Evolutionary conservation across 1,140 invertebrate species (phyloP).

Genomic region (Intoshia linei): DNA sequence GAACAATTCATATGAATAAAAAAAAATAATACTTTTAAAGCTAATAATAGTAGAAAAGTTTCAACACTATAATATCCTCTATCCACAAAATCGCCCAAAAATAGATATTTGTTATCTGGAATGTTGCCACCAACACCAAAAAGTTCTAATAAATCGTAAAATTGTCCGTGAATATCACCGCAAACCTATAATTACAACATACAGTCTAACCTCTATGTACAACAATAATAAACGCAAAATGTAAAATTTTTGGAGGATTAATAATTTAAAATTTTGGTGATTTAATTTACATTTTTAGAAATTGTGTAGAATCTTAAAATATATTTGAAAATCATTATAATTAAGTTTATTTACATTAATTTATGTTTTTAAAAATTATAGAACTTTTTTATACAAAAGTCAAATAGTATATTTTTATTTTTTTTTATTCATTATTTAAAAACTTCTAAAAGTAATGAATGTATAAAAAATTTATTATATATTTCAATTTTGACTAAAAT

Average conservation of each 20-base stretch:
- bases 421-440: too few species aligned
- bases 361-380: too few species aligned
- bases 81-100: constrained; percentile 98
- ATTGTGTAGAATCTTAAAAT: neutral
- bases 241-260: neutral
- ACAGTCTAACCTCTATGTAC: constrained; percentile 2
- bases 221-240: constrained; percentile 2
- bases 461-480: too few species aligned
- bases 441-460: too few species aligned
- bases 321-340: too few species aligned
- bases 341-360: too few species aligned
- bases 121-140: constrained; percentile 95
- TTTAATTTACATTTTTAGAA: neutral
- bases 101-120: constrained; percentile 88
- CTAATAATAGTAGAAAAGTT: constrained; percentile 77
- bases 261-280: neutral
- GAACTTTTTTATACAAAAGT: too few species aligned
- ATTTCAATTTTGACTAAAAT: too few species aligned
- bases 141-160: constrained; percentile 88
- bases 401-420: too few species aligned
- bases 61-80: constrained; percentile 95
- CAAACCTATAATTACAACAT: constrained; percentile 39
- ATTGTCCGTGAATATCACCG: constrained; percentile 97
- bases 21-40: constrained; percentile 40
- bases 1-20: constrained; percentile 1